Evolutionary conservation across 2,797 vertebrate genomes (phyloP).

Genomic region (Melanogrammus aeglefinus): DNA sequence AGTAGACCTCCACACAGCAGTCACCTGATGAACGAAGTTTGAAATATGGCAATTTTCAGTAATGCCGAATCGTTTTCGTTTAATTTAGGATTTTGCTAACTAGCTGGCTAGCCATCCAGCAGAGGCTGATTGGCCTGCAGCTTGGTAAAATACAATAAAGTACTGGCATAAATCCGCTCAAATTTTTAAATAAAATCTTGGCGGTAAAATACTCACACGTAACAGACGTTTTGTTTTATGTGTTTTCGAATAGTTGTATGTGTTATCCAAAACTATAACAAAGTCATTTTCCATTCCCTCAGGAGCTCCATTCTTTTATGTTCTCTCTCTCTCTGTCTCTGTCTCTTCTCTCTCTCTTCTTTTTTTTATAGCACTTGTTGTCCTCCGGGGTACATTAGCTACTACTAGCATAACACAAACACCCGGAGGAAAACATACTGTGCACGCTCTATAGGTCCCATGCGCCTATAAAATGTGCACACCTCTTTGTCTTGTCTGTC

Average conservation of each 20-base stretch:
- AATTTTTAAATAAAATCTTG: too few relatives aligned
- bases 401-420: too few relatives aligned
- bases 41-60: constrained; percentile 27
- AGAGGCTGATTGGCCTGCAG: neutral
- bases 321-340: too few relatives aligned
- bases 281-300: neutral
- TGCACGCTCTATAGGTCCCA: too few relatives aligned
- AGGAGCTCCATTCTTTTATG: neutral
- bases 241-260: neutral
- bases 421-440: too few relatives aligned
- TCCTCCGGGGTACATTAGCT: too few relatives aligned
- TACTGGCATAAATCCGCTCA: neutral
- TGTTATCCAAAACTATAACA: neutral
- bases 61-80: constrained; percentile 23
- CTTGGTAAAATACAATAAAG: neutral
- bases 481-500: too few relatives aligned
- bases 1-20: too few relatives aligned
- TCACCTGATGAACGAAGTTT: too few relatives aligned
- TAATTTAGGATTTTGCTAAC: neutral
- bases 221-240: neutral
- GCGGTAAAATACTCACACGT: neutral
- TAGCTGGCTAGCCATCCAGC: neutral
- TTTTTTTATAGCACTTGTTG: too few relatives aligned
- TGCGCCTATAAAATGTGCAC: too few relatives aligned
- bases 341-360: too few relatives aligned